A percentile compares a stretch with the other conserved stretches of the same genome.
These are phyloP conservation scores for Pandemis cinnamomeana DNA, from an alignment of 2,888 invertebrate species.

Conservation along the genomic window DNA sequence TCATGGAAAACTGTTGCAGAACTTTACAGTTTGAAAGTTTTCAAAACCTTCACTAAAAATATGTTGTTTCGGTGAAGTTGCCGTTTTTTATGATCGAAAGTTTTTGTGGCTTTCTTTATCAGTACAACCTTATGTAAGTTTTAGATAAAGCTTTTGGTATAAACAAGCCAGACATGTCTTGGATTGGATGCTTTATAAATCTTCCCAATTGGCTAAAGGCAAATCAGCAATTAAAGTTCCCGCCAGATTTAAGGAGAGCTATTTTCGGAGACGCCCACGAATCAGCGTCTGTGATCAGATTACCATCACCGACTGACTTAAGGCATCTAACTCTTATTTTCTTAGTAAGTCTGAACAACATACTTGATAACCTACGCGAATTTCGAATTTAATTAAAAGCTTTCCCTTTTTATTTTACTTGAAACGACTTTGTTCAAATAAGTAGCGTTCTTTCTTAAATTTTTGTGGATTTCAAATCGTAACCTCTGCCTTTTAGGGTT, in stretches of 20 bases:
- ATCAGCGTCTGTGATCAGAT: slow-evolving; percentile 41
- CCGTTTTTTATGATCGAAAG: slow-evolving; percentile 34
- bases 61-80: slow-evolving; percentile 41
- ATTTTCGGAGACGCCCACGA: slow-evolving; percentile 33
- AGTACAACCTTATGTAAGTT: slow-evolving; percentile 19
- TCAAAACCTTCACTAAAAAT: slow-evolving; percentile 39
- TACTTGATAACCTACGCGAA: slow-evolving; percentile 3
- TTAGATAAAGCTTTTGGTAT: slow-evolving; percentile 30
- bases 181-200: slow-evolving; percentile 37
- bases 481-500: no score
- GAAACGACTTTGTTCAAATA: not conserved
- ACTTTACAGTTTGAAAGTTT: slow-evolving; percentile 37
- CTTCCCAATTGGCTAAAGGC: slow-evolving; percentile 36
- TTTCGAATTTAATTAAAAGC: not conserved
- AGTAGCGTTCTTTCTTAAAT: not conserved
- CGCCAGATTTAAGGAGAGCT: slow-evolving; percentile 36
- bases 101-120: slow-evolving; percentile 39
- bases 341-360: slow-evolving; percentile 19
- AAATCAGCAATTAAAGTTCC: slow-evolving; percentile 42
- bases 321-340: slow-evolving; percentile 24
- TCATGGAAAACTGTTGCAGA: slow-evolving; percentile 34
- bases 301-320: slow-evolving; percentile 36
- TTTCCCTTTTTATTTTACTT: not conserved
- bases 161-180: slow-evolving; percentile 33
- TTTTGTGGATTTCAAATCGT: no score